A percentile compares a stretch with the other conserved stretches of the same genome.
phyloP scores from a whole-genome alignment of 2,888 invertebrate species.

The Agapetus fuscipes region DNA sequence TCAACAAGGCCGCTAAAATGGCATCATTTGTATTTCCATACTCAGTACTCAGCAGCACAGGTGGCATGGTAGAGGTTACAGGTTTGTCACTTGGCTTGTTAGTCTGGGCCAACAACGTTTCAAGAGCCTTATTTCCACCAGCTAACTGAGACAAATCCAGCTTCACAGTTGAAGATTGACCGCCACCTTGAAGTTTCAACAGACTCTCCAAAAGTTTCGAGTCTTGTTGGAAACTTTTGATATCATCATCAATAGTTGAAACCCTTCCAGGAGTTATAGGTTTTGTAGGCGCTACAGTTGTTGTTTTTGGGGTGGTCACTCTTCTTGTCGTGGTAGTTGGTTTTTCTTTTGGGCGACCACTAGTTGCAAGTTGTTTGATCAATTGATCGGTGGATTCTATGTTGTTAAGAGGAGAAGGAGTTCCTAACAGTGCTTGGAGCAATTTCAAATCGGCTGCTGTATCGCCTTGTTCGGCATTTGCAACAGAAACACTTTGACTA shows the following conservation, averaged over 20 bases:
- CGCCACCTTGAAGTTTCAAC: constrained; percentile 34
- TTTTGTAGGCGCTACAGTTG: constrained; percentile 29
- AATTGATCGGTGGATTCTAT: constrained; percentile 16
- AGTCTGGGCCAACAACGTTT: constrained; percentile 34
- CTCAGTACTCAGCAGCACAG: constrained; percentile 40
- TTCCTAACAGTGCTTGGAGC: constrained; percentile 34
- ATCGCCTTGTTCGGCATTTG: constrained; percentile 4
- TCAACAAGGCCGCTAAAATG: constrained; percentile 56
- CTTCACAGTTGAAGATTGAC: constrained; percentile 40
- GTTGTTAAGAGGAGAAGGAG: constrained; percentile 30
- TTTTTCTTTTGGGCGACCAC: constrained; percentile 24
- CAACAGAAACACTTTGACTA: constrained; percentile 5
- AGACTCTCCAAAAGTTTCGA: constrained; percentile 40
- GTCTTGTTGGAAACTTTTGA: constrained; percentile 42
- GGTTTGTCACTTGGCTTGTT: constrained; percentile 36
- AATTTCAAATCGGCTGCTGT: constrained; percentile 29
- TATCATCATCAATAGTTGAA: constrained; percentile 31
- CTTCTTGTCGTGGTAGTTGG: constrained; percentile 31
- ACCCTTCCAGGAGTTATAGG: constrained; percentile 24
- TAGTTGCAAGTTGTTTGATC: constrained; percentile 20
- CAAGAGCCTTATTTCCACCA: constrained; percentile 35
- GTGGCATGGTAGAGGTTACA: constrained; percentile 37
- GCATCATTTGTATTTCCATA: constrained; percentile 59
- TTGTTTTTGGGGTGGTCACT: constrained; percentile 25
- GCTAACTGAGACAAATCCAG: constrained; percentile 35